These are phyloP conservation scores for Dolichallabes microphthalmus DNA, from an alignment of 2,113 vertebrate species.

Conservation along the genomic window DNA sequence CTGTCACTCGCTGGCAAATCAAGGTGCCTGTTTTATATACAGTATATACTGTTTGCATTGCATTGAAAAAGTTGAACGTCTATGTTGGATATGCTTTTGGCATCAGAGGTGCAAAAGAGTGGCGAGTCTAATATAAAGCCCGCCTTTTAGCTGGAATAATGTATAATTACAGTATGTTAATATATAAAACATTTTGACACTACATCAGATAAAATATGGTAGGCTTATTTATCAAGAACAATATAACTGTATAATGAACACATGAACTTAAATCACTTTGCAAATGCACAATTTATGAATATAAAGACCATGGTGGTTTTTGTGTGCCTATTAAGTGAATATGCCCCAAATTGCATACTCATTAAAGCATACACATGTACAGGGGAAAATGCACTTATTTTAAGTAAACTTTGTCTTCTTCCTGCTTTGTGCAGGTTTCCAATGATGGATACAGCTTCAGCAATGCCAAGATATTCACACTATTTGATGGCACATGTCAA, in stretches of 20 bases:
- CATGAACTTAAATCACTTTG: neutral
- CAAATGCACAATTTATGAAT: neutral
- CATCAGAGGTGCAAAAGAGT: neutral
- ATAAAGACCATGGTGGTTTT: neutral
- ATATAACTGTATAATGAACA: neutral
- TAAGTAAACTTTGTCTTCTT: neutral
- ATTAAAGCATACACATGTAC: neutral
- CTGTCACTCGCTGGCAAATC: constrained; percentile 80
- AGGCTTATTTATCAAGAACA: neutral
- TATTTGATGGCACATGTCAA: constrained; percentile 85
- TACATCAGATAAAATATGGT: neutral
- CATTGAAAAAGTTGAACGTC: neutral
- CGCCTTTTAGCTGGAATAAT: neutral
- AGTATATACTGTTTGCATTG: neutral
- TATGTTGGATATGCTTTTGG: neutral
- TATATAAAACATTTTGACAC: neutral
- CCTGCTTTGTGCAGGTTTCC: constrained; percentile 77
- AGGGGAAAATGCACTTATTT: neutral
- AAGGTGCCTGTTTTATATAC: constrained; percentile 70
- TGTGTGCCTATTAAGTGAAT: neutral
- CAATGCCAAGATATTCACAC: constrained; percentile 79
- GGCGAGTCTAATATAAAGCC: neutral
- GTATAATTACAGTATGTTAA: neutral
- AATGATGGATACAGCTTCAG: constrained; percentile 88
- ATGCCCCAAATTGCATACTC: neutral